Base-by-base conservation (phyloP, 2,888 invertebrate genomes). In the Cheilosia soror region DNA sequence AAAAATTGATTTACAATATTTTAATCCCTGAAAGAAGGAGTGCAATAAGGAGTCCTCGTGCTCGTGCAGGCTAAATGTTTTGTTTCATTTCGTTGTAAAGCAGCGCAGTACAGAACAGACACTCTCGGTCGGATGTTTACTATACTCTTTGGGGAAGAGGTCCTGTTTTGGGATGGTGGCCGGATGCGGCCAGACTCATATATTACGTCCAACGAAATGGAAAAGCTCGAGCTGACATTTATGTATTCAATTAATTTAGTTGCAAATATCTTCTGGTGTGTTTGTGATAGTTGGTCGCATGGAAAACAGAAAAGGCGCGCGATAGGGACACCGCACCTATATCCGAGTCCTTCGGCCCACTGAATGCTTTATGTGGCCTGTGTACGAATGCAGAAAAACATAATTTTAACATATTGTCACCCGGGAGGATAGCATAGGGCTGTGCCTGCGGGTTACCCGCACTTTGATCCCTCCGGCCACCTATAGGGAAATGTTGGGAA, bases 191-290 rank as follows among this genome's bases (percentile, higher is more conserved):
- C 87, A 88, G 87, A 88, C 88, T 80, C 88, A 87, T 88, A 87
- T 87, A 86, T 88, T 85, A 84, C 72, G 87, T 84, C 83, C 88
- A 88, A 86, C 88, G 87, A 87, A 88, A 87, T 88, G 88, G 88
- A 88, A 88, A 87, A 87, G 87, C 85, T 83, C 87, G 80, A 84
- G 83, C 82, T 87, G 88, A 88, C 88, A 87, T 88, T 88, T 88
- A 88, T 88, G 88, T 88, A 88, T 88, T 88, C 88, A 88, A 88
- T 88, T 88, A 88, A 88, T 88, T 88, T 88, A 84, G 86, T 82
- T 88, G 88, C 85, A 87, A 88, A 84, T 87, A 83, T 83, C 73
- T 78, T 72, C 65, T 58, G 55, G 69, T 73, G 81, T 80, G 60
- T 57, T 49, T 77, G 71, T 29, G 72, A 78, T 78, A 72, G 72